Conservation (phyloP, 2,888 invertebrate genomes). For the Eumerus sabulonum region DNA sequence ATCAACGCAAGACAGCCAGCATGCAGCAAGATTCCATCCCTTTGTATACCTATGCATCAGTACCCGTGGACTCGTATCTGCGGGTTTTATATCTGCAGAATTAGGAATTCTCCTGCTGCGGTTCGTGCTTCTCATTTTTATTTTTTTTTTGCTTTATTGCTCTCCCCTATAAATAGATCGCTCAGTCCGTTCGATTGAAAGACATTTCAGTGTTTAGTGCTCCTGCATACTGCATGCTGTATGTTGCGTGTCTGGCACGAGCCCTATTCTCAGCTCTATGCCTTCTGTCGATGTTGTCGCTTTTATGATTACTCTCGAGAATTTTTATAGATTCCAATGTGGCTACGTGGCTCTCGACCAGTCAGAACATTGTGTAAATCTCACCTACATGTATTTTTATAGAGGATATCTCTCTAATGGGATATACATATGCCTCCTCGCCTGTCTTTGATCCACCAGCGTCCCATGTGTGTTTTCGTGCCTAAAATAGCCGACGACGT, state of each 20-base stretch:
- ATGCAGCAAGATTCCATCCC: slow-evolving; percentile 22
- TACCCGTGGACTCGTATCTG: no score
- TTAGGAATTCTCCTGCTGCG: slow-evolving; percentile 47
- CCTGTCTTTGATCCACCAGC: background rate
- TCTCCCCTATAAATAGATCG: slow-evolving; percentile 61
- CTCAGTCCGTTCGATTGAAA: slow-evolving; percentile 54
- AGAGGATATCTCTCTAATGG: slow-evolving; percentile 62
- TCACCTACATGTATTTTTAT: slow-evolving; percentile 66
- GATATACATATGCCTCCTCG: slow-evolving; percentile 24
- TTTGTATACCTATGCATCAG: no score
- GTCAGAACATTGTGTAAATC: slow-evolving; percentile 66
- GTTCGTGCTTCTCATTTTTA: slow-evolving; percentile 8
- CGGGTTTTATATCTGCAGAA: slow-evolving; percentile 18
- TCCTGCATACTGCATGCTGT: slow-evolving; percentile 26
- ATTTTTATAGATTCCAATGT: slow-evolving; percentile 55
- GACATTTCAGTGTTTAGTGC: slow-evolving; percentile 10
- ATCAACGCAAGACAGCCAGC: no score
- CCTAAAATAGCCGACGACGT: slow-evolving; percentile 57
- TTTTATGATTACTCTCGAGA: slow-evolving; percentile 65
- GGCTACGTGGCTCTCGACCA: slow-evolving; percentile 14
- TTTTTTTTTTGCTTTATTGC: slow-evolving; percentile 48
- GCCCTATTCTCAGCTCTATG: slow-evolving; percentile 10
- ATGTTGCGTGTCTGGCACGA: slow-evolving; percentile 67
- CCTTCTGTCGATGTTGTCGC: slow-evolving; percentile 47
- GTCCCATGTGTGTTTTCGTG: slow-evolving; percentile 18